Evolutionary conservation across 2,888 invertebrate species (phyloP).

Genomic region (Macrophya annulata): DNA sequence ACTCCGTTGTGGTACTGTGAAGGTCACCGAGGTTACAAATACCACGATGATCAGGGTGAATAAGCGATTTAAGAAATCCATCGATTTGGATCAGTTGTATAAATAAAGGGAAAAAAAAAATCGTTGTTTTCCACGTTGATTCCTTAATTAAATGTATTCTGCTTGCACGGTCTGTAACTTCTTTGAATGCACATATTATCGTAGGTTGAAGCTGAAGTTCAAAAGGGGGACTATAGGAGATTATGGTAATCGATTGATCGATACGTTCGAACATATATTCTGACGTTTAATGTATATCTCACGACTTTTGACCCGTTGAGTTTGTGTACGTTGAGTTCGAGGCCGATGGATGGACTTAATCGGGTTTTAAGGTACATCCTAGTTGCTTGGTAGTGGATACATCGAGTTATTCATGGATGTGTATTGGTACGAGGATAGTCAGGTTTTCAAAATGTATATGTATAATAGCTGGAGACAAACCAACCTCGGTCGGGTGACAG

Average conservation of each 20-base stretch:
- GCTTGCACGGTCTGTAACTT: background rate
- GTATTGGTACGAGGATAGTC: background rate
- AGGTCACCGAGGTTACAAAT: slow-evolving; percentile 31
- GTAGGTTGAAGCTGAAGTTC: background rate
- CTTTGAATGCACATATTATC: background rate
- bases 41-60: background rate
- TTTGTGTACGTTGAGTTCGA: background rate
- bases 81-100: background rate
- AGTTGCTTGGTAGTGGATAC: slow-evolving; percentile 1
- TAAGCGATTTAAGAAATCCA: background rate
- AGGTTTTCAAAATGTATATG: slow-evolving; percentile 16
- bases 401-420: background rate
- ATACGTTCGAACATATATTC: slow-evolving; percentile 33
- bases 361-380: slow-evolving; percentile 33
- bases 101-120: too few species aligned
- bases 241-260: slow-evolving; percentile 50
- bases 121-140: background rate
- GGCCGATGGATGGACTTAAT: slow-evolving; percentile 19
- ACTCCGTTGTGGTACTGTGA: slow-evolving; percentile 45
- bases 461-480: slow-evolving; percentile 29
- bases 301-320: slow-evolving; percentile 33
- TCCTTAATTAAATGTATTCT: background rate
- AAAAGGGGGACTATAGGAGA: slow-evolving; percentile 21
- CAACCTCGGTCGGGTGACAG: background rate
- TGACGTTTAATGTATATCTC: slow-evolving; percentile 44